These are phyloP conservation scores for Eidolon dupreanum DNA, from an alignment of 2,797 vertebrate genomes.

Conservation along the genomic window DNA sequence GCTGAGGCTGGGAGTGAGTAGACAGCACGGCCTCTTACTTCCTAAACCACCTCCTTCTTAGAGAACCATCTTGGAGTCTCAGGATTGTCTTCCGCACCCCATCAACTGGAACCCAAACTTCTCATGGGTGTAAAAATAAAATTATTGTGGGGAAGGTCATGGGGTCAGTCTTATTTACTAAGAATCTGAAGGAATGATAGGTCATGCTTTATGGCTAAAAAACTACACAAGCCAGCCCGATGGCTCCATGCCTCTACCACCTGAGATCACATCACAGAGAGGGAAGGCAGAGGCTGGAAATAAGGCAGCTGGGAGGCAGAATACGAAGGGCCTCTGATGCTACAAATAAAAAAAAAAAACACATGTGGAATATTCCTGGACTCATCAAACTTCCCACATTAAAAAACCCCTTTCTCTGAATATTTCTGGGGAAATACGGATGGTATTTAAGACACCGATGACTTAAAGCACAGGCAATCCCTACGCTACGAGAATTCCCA, in stretches of 20 bases:
- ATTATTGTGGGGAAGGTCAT: not conserved
- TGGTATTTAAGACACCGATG: not conserved
- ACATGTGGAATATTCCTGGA: too few species aligned
- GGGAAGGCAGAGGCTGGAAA: not conserved
- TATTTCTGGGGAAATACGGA: not conserved
- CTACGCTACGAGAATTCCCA: not conserved
- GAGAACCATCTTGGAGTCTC: slow-evolving; percentile 29
- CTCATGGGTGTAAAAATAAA: not conserved
- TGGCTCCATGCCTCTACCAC: not conserved
- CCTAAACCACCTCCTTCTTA: not conserved
- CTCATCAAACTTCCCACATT: not conserved
- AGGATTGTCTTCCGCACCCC: not conserved
- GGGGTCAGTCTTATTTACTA: not conserved
- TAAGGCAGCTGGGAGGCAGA: not conserved
- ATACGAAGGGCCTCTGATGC: not conserved
- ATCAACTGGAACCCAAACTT: not conserved
- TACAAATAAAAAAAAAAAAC: not conserved
- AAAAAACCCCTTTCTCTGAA: not conserved
- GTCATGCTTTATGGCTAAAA: not conserved
- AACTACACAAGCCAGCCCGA: not conserved
- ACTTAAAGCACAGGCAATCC: not conserved
- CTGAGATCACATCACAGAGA: not conserved
- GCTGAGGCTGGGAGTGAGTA: not conserved
- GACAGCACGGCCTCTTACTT: not conserved
- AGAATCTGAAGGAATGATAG: not conserved